phyloP scores from a whole-genome alignment of 2,113 vertebrate genomes.

The Callorhinus ursinus region DNA sequence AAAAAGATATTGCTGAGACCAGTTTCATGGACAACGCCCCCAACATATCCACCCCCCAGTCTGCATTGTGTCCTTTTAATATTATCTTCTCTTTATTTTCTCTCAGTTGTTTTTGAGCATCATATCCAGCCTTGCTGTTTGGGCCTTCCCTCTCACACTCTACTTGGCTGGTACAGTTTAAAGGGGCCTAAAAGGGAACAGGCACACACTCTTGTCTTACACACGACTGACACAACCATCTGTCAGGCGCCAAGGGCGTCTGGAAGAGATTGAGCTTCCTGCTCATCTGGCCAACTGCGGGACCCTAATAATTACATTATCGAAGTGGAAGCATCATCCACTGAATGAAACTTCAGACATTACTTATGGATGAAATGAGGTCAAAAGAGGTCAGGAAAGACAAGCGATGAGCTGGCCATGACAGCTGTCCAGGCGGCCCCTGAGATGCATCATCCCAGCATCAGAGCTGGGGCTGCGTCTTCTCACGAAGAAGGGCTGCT shows the following conservation, averaged over 20 bases:
- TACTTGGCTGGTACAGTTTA: background rate
- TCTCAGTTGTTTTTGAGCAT: background rate
- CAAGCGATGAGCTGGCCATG: slow-evolving; percentile 32
- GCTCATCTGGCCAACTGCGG: slow-evolving; percentile 66
- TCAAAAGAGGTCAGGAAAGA: slow-evolving; percentile 67
- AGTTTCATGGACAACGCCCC: background rate
- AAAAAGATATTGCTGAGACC: background rate
- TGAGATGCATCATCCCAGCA: background rate
- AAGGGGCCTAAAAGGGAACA: background rate
- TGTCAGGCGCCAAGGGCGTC: slow-evolving; percentile 19
- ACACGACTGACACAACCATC: slow-evolving; percentile 61
- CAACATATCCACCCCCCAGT: rapidly evolving
- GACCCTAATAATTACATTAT: slow-evolving; percentile 65
- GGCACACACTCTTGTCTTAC: background rate
- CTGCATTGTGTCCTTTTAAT: background rate
- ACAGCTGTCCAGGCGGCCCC: slow-evolving; percentile 60
- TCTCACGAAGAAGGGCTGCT: background rate
- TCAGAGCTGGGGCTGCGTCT: background rate
- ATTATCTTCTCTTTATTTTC: background rate
- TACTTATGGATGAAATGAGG: slow-evolving; percentile 73
- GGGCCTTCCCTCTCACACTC: background rate
- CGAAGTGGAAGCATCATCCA: background rate
- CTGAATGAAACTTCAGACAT: slow-evolving; percentile 48
- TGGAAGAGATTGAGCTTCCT: background rate
- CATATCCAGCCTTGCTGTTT: background rate